phyloP scores from a whole-genome alignment of 2,888 invertebrate species.

The Oxycera nigricornis region DNA sequence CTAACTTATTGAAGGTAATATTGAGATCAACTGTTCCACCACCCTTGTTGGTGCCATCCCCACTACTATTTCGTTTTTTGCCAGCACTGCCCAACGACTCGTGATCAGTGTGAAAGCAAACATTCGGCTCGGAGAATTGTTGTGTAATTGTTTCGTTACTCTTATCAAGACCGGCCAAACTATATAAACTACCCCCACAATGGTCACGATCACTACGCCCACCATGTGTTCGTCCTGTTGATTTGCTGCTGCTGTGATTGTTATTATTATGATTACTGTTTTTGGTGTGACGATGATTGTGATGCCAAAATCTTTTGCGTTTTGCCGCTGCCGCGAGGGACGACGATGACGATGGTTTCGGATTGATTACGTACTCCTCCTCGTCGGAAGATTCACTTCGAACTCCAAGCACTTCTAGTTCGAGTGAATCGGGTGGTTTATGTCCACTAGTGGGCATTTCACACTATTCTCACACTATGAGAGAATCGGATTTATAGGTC shows the following conservation, averaged over 20 bases:
- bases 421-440: conserved; percentile 59
- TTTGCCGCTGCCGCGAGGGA: conserved; percentile 18
- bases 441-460: conserved; percentile 55
- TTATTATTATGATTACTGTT: conserved; percentile 31
- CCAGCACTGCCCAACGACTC: background rate
- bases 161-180: conserved; percentile 36
- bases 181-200: conserved; percentile 45
- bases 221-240: conserved; percentile 13
- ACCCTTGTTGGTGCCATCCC: background rate
- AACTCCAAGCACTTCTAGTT: conserved; percentile 65
- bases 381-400: conserved; percentile 54
- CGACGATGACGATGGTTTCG: conserved; percentile 16
- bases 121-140: conserved; percentile 52
- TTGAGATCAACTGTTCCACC: conserved; percentile 4
- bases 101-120: conserved; percentile 45
- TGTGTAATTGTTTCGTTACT: conserved; percentile 41
- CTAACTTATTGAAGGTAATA: background rate
- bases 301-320: conserved; percentile 42
- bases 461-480: conserved; percentile 38
- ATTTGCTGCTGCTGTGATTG: conserved; percentile 8
- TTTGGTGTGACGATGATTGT: conserved; percentile 34
- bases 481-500: background rate
- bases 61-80: background rate
- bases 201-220: background rate
- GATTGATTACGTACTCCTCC: conserved; percentile 34